A percentile compares a stretch with the other conserved stretches of the same genome.
These are phyloP conservation scores for Liolophura sinensis DNA, from an alignment of 1,140 invertebrate species.

Conservation along the genomic window DNA sequence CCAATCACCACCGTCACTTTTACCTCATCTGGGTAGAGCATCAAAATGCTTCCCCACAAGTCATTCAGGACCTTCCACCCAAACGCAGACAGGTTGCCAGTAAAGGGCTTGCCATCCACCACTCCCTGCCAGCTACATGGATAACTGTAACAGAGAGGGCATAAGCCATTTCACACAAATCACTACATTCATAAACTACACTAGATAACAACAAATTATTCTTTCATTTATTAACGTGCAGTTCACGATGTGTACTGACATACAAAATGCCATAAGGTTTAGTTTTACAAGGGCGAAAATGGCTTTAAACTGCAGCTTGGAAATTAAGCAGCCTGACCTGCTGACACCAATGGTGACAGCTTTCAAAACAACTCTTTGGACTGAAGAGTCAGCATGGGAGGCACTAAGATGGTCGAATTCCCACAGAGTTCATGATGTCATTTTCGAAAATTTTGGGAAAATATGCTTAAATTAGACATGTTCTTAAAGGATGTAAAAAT, in stretches of 20 bases:
- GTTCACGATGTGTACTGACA: background rate
- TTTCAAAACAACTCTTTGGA: no score
- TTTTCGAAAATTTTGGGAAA: no score
- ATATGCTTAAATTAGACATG: no score
- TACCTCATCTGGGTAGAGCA: constrained; percentile 50
- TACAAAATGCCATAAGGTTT: no score
- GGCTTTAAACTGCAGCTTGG: background rate
- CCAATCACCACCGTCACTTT: background rate
- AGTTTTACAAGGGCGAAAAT: background rate
- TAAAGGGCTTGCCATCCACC: constrained; percentile 51
- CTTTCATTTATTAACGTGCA: background rate
- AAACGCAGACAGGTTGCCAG: constrained; percentile 56
- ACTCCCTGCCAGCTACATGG: constrained; percentile 57
- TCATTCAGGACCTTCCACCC: constrained; percentile 54
- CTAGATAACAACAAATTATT: background rate
- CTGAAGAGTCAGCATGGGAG: no score
- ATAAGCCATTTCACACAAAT: no score
- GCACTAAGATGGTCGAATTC: no score
- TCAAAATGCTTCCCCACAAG: constrained; percentile 55
- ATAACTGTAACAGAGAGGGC: constrained; percentile 47
- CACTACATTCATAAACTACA: no score
- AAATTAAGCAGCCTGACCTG: no score
- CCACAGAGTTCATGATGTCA: no score
- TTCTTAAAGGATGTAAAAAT: no score
- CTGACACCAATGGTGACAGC: no score